phyloP scores from a whole-genome alignment of 2,797 vertebrate species.

The Mastacembelus armatus region DNA sequence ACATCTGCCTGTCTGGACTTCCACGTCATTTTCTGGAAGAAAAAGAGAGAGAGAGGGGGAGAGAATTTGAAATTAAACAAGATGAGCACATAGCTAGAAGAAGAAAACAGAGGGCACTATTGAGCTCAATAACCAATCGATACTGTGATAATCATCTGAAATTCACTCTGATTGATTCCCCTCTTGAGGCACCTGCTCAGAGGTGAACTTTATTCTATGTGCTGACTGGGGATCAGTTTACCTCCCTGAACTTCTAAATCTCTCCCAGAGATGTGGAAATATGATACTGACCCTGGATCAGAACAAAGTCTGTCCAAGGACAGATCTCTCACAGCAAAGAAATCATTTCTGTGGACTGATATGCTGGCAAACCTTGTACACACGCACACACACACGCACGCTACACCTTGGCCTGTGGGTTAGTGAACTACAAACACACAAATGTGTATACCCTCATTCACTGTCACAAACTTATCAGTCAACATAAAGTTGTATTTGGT shows the following conservation, averaged over 20 bases:
- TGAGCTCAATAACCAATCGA: conserved; percentile 63
- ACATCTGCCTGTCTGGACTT: conserved; percentile 98
- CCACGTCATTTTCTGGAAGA: conserved; percentile 95
- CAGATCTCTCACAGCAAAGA: conserved; percentile 31
- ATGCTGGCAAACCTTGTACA: conserved; percentile 12
- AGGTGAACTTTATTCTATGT: conserved; percentile 60
- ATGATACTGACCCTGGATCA: conserved; percentile 57
- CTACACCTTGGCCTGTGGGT: conserved; percentile 50
- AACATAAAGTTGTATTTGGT: conserved; percentile 38
- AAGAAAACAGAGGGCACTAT: conserved; percentile 5
- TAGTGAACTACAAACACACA: conserved; percentile 46
- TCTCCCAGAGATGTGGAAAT: conserved; percentile 50
- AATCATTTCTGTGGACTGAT: conserved; percentile 58
- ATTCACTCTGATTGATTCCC: conserved; percentile 55
- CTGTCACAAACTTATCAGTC: conserved; percentile 54
- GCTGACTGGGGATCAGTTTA: conserved; percentile 64
- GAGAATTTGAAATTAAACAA: conserved; percentile 10
- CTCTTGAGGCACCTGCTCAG: conserved; percentile 62
- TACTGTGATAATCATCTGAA: conserved; percentile 67
- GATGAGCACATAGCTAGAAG: conserved; percentile 27
- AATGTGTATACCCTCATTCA: conserved; percentile 3
- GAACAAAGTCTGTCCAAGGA: conserved; percentile 60
- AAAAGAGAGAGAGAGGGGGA: neutral
- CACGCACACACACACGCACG: conserved; percentile 14
- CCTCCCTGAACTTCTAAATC: conserved; percentile 63